Evolutionary conservation across 2,888 invertebrate species (phyloP).

Genomic region (Chrysolina americana): DNA sequence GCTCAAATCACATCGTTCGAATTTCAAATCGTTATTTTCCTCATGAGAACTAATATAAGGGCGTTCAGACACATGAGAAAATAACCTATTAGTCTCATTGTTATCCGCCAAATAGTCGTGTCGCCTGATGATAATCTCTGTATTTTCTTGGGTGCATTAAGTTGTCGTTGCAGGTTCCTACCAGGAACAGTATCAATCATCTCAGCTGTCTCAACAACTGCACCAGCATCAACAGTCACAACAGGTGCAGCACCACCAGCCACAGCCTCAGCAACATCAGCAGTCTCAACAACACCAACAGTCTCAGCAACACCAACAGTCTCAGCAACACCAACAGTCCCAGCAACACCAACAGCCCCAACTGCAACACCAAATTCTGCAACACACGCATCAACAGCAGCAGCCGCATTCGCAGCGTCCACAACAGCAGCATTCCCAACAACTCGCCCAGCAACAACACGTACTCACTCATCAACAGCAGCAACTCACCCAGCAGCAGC

Average conservation of each 20-base stretch:
- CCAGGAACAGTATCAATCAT: slow-evolving; percentile 42
- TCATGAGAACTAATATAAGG: too few species aligned
- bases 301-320: slow-evolving; percentile 32
- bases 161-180: slow-evolving; percentile 33
- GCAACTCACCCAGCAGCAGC: slow-evolving; percentile 36
- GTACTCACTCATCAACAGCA: slow-evolving; percentile 34
- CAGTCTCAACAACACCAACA: slow-evolving; percentile 1
- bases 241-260: slow-evolving; percentile 15
- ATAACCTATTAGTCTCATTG: too few species aligned
- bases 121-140: too few species aligned
- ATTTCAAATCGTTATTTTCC: too few species aligned
- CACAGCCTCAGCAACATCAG: slow-evolving; percentile 27
- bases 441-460: background rate
- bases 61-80: too few species aligned
- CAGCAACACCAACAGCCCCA: slow-evolving; percentile 11
- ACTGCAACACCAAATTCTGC: background rate
- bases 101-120: too few species aligned
- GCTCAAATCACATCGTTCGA: too few species aligned
- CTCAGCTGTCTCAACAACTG: slow-evolving; percentile 24
- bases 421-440: slow-evolving; percentile 18
- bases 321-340: slow-evolving; percentile 38
- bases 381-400: background rate
- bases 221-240: slow-evolving; percentile 18
- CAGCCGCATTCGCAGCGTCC: background rate
- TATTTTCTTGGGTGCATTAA: background rate